These are phyloP conservation scores for Olivierus martensii DNA, from an alignment of 1,140 invertebrate genomes.

Conservation along the genomic window DNA sequence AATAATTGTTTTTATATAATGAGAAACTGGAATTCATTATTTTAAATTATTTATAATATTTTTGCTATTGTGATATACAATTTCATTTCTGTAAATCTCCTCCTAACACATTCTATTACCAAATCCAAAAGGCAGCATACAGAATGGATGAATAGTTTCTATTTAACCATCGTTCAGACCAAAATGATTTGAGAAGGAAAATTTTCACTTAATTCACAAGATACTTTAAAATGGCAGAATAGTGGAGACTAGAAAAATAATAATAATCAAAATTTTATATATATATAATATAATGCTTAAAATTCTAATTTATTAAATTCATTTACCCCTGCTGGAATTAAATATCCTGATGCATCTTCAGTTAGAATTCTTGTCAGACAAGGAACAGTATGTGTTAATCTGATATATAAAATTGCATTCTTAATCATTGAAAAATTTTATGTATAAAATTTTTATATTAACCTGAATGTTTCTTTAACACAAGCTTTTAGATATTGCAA, in stretches of 20 bases:
- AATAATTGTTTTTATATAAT: no score
- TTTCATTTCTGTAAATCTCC: constrained; percentile 49
- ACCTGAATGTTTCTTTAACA: constrained; percentile 75
- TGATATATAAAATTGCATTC: no score
- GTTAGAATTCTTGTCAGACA: constrained; percentile 65
- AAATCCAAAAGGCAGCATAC: constrained; percentile 75
- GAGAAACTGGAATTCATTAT: no score
- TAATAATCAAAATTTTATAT: no score
- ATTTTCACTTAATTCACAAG: constrained; percentile 59
- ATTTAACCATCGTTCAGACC: constrained; percentile 66
- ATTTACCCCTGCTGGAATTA: constrained; percentile 61
- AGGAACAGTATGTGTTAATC: constrained; percentile 63
- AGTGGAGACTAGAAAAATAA: constrained; percentile 56
- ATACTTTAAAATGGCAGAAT: constrained; percentile 66
- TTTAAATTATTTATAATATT: constrained; percentile 36
- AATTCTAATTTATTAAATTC: background rate
- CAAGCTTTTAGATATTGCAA: constrained; percentile 66
- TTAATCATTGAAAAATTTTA: no score
- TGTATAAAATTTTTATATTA: no score
- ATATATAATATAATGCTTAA: background rate
- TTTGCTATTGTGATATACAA: constrained; percentile 57
- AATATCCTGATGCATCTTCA: constrained; percentile 56
- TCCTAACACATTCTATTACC: constrained; percentile 45
- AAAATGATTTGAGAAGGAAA: constrained; percentile 53
- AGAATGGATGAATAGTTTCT: constrained; percentile 38